These are phyloP conservation scores for Erebia palarica DNA, from an alignment of 2,888 invertebrate genomes.

Conservation along the genomic window DNA sequence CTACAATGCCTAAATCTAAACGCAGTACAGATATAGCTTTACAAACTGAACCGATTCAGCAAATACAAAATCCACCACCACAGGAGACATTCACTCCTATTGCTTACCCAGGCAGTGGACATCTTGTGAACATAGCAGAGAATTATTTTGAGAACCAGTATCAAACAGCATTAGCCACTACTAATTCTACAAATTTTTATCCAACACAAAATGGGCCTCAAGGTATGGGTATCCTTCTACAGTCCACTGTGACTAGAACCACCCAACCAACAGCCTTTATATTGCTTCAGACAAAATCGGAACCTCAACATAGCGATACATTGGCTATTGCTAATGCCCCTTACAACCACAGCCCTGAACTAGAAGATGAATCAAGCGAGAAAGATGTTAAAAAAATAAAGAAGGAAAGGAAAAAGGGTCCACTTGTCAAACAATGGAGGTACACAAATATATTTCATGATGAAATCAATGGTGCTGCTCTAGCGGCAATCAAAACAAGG, in stretches of 20 bases:
- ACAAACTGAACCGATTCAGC: slow-evolving; percentile 51
- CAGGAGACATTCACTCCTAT: slow-evolving; percentile 67
- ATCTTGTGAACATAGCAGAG: slow-evolving; percentile 76
- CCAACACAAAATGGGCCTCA: slow-evolving; percentile 70
- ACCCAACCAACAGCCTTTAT: slow-evolving; percentile 72
- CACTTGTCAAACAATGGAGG: slow-evolving; percentile 80
- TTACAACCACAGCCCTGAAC: slow-evolving; percentile 53
- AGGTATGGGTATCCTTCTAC: slow-evolving; percentile 74
- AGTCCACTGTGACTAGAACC: slow-evolving; percentile 63
- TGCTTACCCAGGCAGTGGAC: slow-evolving; percentile 74
- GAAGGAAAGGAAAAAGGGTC: slow-evolving; percentile 72
- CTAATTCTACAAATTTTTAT: slow-evolving; percentile 70
- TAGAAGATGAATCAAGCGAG: slow-evolving; percentile 46
- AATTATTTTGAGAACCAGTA: slow-evolving; percentile 79
- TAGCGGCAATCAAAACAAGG: slow-evolving; percentile 79
- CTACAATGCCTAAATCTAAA: slow-evolving; percentile 77
- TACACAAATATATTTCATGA: slow-evolving; percentile 82
- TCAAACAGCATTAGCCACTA: slow-evolving; percentile 62
- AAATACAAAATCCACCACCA: slow-evolving; percentile 48
- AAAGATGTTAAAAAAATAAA: slow-evolving; percentile 64
- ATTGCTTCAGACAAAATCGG: slow-evolving; percentile 71
- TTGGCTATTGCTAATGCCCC: slow-evolving; percentile 58
- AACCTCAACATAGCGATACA: slow-evolving; percentile 57
- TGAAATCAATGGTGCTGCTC: slow-evolving; percentile 78
- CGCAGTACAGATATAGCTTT: slow-evolving; percentile 59